phyloP scores from a whole-genome alignment of 2,113 vertebrate genomes.

The Semnornis frantzii region DNA sequence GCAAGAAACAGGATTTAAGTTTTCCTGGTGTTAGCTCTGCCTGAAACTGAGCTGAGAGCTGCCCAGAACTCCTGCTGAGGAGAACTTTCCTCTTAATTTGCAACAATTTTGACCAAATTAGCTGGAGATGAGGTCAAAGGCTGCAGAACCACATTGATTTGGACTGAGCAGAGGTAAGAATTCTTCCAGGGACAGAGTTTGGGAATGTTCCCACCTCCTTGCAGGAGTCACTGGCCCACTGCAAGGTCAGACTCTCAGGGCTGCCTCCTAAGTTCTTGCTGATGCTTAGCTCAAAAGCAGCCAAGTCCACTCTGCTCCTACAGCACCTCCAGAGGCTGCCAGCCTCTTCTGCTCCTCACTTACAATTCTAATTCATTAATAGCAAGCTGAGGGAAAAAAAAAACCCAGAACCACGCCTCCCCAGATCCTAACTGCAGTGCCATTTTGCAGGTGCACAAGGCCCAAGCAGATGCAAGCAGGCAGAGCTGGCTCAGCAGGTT shows the following conservation, averaged over 20 bases:
- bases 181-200: not conserved
- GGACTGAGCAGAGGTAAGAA: not conserved
- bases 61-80: not conserved
- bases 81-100: not conserved
- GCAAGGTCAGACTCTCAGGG: not conserved
- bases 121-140: slow-evolving; percentile 7
- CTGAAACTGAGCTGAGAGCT: not conserved
- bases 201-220: not conserved
- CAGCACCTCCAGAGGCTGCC: not conserved
- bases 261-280: not conserved
- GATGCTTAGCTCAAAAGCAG: not conserved
- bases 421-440: not conserved
- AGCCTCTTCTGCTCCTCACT: not conserved
- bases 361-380: not conserved
- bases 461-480: not conserved
- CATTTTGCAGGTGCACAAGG: not conserved
- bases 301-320: not conserved
- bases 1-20: not conserved
- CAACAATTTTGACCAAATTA: not conserved
- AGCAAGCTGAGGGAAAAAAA: not conserved
- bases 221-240: not conserved
- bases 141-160: not conserved
- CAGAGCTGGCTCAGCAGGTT: not conserved
- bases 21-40: not conserved
- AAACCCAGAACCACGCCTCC: too few species aligned